phyloP scores from a whole-genome alignment of 2,888 invertebrate genomes.

The Noctua pronuba region DNA sequence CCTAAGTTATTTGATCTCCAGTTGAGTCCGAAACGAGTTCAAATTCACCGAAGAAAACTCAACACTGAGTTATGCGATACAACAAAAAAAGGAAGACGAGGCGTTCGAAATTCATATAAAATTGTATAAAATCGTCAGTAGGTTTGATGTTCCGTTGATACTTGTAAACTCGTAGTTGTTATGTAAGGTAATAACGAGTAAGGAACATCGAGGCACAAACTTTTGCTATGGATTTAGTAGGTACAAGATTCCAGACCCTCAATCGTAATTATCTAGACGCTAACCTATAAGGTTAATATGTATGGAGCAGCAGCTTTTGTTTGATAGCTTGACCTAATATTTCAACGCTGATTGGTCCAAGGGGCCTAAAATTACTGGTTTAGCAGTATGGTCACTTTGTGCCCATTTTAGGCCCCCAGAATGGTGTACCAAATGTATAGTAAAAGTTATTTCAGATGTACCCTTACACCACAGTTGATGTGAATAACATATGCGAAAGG shows the following conservation, averaged over 20 bases:
- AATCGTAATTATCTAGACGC: background rate
- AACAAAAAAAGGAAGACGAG: background rate
- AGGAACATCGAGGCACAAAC: background rate
- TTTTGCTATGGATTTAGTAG: background rate
- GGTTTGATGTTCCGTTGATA: constrained; percentile 5
- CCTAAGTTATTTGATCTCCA: background rate
- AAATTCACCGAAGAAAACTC: background rate
- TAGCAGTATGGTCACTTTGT: too few relatives aligned
- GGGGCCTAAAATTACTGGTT: too few relatives aligned
- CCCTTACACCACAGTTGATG: too few relatives aligned
- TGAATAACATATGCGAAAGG: background rate
- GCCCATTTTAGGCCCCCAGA: background rate
- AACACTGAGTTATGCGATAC: background rate
- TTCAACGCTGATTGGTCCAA: background rate
- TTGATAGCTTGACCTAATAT: background rate
- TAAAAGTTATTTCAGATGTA: background rate
- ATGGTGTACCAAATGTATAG: background rate
- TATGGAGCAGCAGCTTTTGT: background rate
- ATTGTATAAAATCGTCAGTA: constrained; percentile 14
- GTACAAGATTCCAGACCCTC: too few relatives aligned
- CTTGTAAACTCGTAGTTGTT: constrained; percentile 3
- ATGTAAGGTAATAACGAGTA: background rate
- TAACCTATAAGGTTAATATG: background rate
- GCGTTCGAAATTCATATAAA: background rate
- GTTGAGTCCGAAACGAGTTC: background rate